Percentiles rank a stretch among this genome's conserved stretches.
These are phyloP conservation scores for Erebia palarica DNA, from an alignment of 2,888 invertebrate genomes.

Conservation along the genomic window DNA sequence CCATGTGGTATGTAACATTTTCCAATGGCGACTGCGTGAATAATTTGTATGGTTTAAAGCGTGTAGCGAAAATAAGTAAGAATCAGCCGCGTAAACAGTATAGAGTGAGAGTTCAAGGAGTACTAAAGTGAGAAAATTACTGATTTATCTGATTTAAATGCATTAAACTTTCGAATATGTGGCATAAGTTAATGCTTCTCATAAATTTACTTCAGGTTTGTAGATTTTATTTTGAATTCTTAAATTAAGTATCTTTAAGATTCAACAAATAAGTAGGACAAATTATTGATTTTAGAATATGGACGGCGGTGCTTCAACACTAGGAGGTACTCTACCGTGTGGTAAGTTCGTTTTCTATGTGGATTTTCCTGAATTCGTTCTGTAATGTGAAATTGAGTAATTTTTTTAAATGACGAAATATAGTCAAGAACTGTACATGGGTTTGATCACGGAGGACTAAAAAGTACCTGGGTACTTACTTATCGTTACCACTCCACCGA, in stretches of 20 bases:
- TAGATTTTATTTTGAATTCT: conserved; percentile 31
- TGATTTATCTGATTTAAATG: conserved; percentile 22
- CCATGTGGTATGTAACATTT: conserved; percentile 49
- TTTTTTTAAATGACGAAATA: no score
- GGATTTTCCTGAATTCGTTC: conserved; percentile 1
- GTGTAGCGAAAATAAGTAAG: conserved; percentile 56
- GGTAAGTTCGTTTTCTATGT: neutral
- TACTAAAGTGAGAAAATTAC: conserved; percentile 6
- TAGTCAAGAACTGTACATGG: no score
- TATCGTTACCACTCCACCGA: no score
- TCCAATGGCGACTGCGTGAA: conserved; percentile 68
- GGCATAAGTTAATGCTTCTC: conserved; percentile 30
- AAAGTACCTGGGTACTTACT: no score
- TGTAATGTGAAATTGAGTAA: no score
- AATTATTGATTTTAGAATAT: conserved; percentile 8
- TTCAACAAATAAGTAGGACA: neutral
- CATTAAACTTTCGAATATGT: conserved; percentile 40
- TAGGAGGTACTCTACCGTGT: neutral
- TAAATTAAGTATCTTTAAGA: neutral
- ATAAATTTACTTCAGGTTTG: conserved; percentile 53
- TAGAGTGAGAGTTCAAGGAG: conserved; percentile 40
- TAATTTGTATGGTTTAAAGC: conserved; percentile 61
- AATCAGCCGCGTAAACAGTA: conserved; percentile 52
- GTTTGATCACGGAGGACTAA: no score
- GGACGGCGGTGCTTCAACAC: neutral